phyloP scores from a whole-genome alignment of 2,888 invertebrate species.

The Cataglyphis albicans region DNA sequence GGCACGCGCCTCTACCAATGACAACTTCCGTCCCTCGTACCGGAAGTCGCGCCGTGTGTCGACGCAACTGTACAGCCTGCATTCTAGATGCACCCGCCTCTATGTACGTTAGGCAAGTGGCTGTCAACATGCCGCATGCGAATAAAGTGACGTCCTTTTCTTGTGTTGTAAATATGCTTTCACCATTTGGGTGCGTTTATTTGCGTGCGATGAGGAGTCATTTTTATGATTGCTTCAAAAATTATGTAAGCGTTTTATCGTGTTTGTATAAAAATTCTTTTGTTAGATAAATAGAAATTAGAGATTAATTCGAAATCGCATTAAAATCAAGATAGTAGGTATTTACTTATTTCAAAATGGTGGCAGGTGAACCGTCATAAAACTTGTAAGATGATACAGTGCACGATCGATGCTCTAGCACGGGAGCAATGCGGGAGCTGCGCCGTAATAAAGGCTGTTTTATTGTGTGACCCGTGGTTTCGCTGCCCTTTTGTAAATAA shows the following conservation, averaged over 20 bases:
- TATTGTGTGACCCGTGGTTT: conserved; percentile 55
- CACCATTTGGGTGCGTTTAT: conserved; percentile 1
- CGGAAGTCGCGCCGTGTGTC: conserved; percentile 72
- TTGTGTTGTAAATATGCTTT: conserved; percentile 22
- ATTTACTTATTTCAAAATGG: conserved; percentile 72
- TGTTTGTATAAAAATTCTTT: not conserved
- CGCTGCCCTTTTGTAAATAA: conserved; percentile 54
- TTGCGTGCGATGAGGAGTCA: not conserved
- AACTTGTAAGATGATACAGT: conserved; percentile 72
- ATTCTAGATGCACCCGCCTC: conserved; percentile 71
- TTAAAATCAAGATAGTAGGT: conserved; percentile 71
- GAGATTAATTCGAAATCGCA: conserved; percentile 45
- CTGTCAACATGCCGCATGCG: conserved; percentile 11
- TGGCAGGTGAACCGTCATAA: conserved; percentile 68
- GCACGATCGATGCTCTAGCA: conserved; percentile 58
- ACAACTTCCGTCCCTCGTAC: conserved; percentile 79
- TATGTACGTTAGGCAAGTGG: conserved; percentile 45
- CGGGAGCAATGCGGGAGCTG: conserved; percentile 62
- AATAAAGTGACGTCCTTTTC: conserved; percentile 19
- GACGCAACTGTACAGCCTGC: conserved; percentile 70
- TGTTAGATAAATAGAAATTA: not conserved
- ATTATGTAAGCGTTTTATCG: not conserved
- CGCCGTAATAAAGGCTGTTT: conserved; percentile 64
- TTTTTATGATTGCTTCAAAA: not conserved
- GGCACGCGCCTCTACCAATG: conserved; percentile 79